Base-by-base conservation (phyloP, 2,113 vertebrate genomes). In the Eretmochelys imbricata region DNA sequence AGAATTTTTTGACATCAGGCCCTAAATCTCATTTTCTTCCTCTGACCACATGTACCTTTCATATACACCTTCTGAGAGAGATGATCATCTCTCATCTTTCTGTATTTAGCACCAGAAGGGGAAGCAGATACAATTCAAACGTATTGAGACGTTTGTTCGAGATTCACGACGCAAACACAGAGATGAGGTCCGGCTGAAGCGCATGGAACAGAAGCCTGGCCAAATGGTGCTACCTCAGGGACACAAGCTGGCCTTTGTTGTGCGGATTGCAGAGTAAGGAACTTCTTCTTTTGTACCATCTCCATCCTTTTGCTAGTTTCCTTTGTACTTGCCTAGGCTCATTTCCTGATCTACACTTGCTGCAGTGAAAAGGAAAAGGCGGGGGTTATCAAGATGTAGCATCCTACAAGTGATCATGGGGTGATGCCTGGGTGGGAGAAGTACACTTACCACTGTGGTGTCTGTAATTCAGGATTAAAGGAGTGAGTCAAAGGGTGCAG, bases 61-160 rank as follows among this genome's bases (percentile, higher is more conserved):
- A 65, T 48, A 79, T 16, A 10, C 29, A 10, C 29, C 29, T 51
- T 10, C 1, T 69, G 59, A 31, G 48, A 24, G 87, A 25, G 69
- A 24, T 81, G 50, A 24, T 72, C 0, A 27, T 79, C 72, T 3
- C 12, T 75, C 95, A 14, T 59, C 25, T 49, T 94, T 86, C 84
- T 80, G 6, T 3, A 48, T 92, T 24, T 82, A 99, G 99, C 92
- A 98, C 17, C 98, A 98, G 46, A 99, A 95, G 79, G 99, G 98
- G 25, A 98, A 98, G 42, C 96, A 98, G 9, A 76, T 99, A 29
- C 98, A 97, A 88, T 99, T 99, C 93, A 99, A 98, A 84, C 98
- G 99, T 35, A 97, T 99, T 50, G 99, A 99, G 89, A 97, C 98
- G 6, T 99, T 99, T 59, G 88, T 99, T 19, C 98, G 96, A 57